Base-by-base conservation (phyloP, 1,140 invertebrate species). In the Aleiodes sp. region DNA sequence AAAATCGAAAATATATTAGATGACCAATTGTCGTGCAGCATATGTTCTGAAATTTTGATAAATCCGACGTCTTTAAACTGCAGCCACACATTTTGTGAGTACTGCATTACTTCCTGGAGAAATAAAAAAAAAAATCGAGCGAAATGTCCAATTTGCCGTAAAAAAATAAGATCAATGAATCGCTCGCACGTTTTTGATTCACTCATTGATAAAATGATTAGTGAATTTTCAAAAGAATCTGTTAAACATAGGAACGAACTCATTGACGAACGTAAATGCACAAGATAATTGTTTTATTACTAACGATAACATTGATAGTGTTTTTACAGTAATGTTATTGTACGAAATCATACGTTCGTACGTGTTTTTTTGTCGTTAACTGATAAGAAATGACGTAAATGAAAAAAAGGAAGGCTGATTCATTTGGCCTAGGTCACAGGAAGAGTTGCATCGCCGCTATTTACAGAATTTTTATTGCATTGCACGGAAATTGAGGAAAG, bases 1-100 rank as follows among this genome's bases (percentile, higher is more conserved):
- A 87, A 89, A 74, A 88, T 93, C 31, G 87, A 83, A 21, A 82
- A 89, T 65, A 87, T 92, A n/a, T 88, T 94, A 87, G 92, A 94
- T 72, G 90, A 88, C 63, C 93, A 95, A 77, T 81, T 95, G 14
- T 90, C 91, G 64, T 96, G 94, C 78, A 89, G 89, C 63, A 92
- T 96, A 69, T 96, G 94, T 78, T 90, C 89, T 57, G 94, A 95
- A 84, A 81, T 94, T 0, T 93, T 94, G 81, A 86, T 94, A 0
- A 85, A 85, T 33, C 90, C 93, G 0, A 90, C 89, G 10, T 91
- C 91, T 0, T 80, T 95, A 4, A 91, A 90, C 77, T 96, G 94
- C 79, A 90, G 90, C 0, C 94, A 96, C 73, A 92, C 91, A 1
- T 95, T 93, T 77, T 96, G 94, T 78, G 83, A 89, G 28, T 87